Evolutionary conservation across 2,888 invertebrate species (phyloP), one percentile per base, ranked within the genome.

Genomic region (Erebia aethiops): DNA sequence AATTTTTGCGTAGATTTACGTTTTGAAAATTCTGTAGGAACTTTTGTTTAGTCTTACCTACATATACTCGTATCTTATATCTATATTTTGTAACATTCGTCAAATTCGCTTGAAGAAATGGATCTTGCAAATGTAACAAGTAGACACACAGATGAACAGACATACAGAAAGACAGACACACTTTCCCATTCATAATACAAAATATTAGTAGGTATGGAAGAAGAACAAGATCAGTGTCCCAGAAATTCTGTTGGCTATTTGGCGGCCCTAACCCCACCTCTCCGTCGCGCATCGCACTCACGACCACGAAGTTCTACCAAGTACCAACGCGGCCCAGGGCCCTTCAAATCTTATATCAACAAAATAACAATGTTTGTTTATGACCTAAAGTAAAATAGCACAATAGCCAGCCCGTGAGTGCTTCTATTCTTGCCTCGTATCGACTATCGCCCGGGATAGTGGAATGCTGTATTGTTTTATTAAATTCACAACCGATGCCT

Each of bases 201-300:
- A 43, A 10, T 43, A 43, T 35, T 35, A 7, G 35, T 35, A 35
- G 35, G 35, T 35, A 35, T 35, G 16, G 16, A 16, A 16, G 11
- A 43, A 18, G 9, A 43, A 9, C 16, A 60, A n/a, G n/a, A 43
- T 26, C 49, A 18, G 46, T 61, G 49, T 64, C 64, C 54, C 11
- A 52, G 5, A 54, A 64, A 54, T 1, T 14, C 41, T 16, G 16
- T 35, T 64, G 41, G 52, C 16, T 49, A 9, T 49, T 26, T 67
- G 67, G 67, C 18, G 21, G 35, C 26, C 46, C 67, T 58, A 35
- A 9, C 26, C 58, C 49, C 67, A 49, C 58, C 57, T 26, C 73
- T 76, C 75, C 78, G 76, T 77, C 79, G 75, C 77, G 76, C 79
- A 78, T 83, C 79, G 81, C 80, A 84, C 83, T 81, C 86, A 84